phyloP scores from a whole-genome alignment of 1,140 invertebrate genomes.

The Drosophila takahashii region DNA sequence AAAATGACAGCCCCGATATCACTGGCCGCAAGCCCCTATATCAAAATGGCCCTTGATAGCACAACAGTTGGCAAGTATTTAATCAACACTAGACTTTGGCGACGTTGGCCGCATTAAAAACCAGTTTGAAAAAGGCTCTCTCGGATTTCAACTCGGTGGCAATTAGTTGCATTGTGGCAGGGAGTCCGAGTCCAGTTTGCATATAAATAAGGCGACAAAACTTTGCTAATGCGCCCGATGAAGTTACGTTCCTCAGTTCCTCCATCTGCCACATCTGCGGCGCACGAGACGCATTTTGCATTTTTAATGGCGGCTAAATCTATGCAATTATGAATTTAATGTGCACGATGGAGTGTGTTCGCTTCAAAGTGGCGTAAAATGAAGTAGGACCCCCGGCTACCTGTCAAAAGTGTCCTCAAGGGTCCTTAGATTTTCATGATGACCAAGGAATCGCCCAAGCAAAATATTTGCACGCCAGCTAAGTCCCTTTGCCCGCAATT shows the following conservation, averaged over 20 bases:
- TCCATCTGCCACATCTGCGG: constrained; percentile 25
- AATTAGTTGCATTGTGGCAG: constrained; percentile 52
- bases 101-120: constrained; percentile 24
- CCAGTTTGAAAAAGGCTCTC: constrained; percentile 1
- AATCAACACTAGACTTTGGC: constrained; percentile 58
- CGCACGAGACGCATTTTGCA: constrained; percentile 52
- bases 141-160: constrained; percentile 4
- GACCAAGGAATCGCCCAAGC: not conserved
- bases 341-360: constrained; percentile 11
- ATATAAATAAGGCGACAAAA: constrained; percentile 63
- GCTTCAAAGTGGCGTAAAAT: constrained; percentile 20
- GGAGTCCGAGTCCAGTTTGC: constrained; percentile 36
- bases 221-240: constrained; percentile 62
- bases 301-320: constrained; percentile 55
- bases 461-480: constrained; percentile 28
- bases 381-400: constrained; percentile 4
- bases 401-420: constrained; percentile 28
- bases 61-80: constrained; percentile 58
- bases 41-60: constrained; percentile 34
- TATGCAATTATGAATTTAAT: constrained; percentile 54
- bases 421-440: constrained; percentile 6
- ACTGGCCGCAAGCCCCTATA: constrained; percentile 25
- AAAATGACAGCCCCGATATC: constrained; percentile 29
- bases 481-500: not conserved
- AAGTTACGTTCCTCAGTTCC: constrained; percentile 33